phyloP scores from a whole-genome alignment of 1,140 invertebrate species.

The Manduca sexta region DNA sequence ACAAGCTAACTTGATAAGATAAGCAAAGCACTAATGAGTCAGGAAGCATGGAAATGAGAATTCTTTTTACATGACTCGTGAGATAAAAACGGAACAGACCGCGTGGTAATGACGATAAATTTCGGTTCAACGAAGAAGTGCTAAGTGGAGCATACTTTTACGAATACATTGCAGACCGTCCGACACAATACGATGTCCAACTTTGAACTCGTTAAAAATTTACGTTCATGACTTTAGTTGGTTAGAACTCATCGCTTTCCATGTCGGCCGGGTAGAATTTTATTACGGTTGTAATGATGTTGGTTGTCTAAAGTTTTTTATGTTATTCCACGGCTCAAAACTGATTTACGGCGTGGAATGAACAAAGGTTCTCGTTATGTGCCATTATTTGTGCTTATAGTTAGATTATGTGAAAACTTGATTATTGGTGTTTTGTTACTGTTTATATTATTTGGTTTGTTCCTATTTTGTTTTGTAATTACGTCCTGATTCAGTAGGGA shows the following conservation, averaged over 20 bases:
- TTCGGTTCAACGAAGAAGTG: background rate
- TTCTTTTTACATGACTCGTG: conserved; percentile 8
- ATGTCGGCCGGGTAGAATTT: conserved; percentile 22
- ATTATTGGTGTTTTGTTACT: too few species aligned
- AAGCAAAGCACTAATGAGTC: conserved; percentile 3
- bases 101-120: background rate
- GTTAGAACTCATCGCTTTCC: conserved; percentile 23
- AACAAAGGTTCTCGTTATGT: too few species aligned
- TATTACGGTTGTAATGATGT: conserved; percentile 18
- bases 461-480: background rate
- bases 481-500: background rate
- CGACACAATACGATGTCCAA: conserved; percentile 20
- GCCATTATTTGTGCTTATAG: too few species aligned
- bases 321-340: background rate
- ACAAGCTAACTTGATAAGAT: conserved; percentile 7
- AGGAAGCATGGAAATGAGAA: background rate
- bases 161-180: conserved; percentile 7
- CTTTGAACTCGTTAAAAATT: conserved; percentile 31
- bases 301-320: conserved; percentile 10
- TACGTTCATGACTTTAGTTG: conserved; percentile 25
- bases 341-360: background rate
- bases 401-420: too few species aligned
- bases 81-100: conserved; percentile 3
- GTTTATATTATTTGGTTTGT: too few species aligned
- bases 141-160: conserved; percentile 18